Base-by-base conservation (phyloP, 2,888 invertebrate genomes). In the Osedax fenrisi region DNA sequence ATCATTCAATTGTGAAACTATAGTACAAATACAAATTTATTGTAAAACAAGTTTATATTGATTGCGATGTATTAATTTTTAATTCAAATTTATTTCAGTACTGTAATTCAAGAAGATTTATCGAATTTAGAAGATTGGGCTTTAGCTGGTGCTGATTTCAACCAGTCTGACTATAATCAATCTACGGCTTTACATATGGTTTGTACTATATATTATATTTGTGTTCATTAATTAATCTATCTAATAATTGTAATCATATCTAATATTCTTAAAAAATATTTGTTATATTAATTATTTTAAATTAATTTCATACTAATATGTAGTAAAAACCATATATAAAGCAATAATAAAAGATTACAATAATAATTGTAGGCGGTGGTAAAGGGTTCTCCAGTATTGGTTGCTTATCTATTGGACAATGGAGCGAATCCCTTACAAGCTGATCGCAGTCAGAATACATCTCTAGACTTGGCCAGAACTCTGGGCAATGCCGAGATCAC, bases 41-140 rank as follows among this genome's bases (percentile, higher is more conserved):
- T n/a, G n/a, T n/a, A n/a, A n/a, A n/a, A n/a, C n/a, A n/a, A n/a
- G n/a, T n/a, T n/a, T n/a, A n/a, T n/a, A n/a, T n/a, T n/a, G n/a
- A n/a, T n/a, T n/a, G n/a, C n/a, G n/a, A n/a, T n/a, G n/a, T n/a
- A n/a, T n/a, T n/a, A n/a, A n/a, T n/a, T n/a, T n/a, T n/a, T n/a
- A n/a, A n/a, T n/a, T n/a, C n/a, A n/a, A n/a, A n/a, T n/a, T n/a
- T n/a, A n/a, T n/a, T n/a, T 26, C 76, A 82, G 82, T 76, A 79
- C 80, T n/a, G 81, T 78, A 2, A 77, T 79, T 1, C 78, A 80
- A 26, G 80, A 81, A 25, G 84, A 86, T 77, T 73, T 84, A 10
- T 79, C 80, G 13, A 78, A 79, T 3, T 76, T 86, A 62, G 80
- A 81, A 75, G 82, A 84, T 5, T 85, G 83, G 80, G 75, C 75